Evolutionary conservation across 2,113 vertebrate genomes (phyloP).

Genomic region (Connochaetes taurinus): DNA sequence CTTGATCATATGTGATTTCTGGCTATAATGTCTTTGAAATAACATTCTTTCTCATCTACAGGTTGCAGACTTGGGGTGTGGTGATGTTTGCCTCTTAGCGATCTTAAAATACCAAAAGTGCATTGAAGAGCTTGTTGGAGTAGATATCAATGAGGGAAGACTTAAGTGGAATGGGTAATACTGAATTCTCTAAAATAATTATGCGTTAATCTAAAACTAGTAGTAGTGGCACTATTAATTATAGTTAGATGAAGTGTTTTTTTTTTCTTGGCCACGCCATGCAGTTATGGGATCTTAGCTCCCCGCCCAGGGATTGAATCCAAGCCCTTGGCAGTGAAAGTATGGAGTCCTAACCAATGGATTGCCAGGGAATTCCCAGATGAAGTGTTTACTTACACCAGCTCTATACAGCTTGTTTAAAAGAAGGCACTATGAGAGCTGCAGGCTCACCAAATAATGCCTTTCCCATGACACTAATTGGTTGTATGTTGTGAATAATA

Average conservation of each 20-base stretch:
- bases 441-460: not conserved
- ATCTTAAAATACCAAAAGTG: conserved; percentile 86
- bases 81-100: conserved; percentile 85
- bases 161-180: conserved; percentile 78
- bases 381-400: not conserved
- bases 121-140: conserved; percentile 87
- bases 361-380: not conserved
- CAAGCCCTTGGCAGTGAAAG: not conserved
- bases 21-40: conserved; percentile 3
- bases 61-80: conserved; percentile 94
- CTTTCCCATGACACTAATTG: not conserved
- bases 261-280: not conserved
- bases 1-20: not conserved
- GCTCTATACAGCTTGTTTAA: not conserved
- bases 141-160: conserved; percentile 80
- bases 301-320: not conserved
- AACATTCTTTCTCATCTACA: conserved; percentile 68
- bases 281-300: not conserved
- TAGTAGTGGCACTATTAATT: not conserved
- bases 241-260: not conserved
- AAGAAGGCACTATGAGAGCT: not conserved
- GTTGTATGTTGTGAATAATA: not conserved
- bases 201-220: not conserved
- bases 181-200: conserved; percentile 10
- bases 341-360: not conserved